Evolutionary conservation across 2,797 vertebrate species (phyloP).

Genomic region (Prunella strophiata): DNA sequence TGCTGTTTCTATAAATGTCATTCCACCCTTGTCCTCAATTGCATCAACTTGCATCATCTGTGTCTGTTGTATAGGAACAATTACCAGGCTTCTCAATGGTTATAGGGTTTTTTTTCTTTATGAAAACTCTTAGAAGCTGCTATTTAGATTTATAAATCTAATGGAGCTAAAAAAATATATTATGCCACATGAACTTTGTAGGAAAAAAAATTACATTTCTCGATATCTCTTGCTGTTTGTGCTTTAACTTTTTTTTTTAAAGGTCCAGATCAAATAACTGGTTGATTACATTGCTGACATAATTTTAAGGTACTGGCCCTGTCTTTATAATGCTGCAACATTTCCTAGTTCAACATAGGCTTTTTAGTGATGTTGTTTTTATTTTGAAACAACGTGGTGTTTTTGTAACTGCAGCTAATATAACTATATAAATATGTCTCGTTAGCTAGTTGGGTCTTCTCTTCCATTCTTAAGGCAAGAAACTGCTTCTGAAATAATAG

Average conservation of each 20-base stretch:
- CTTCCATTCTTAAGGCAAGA: not conserved
- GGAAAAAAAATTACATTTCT: not conserved
- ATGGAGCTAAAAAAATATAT: not conserved
- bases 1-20: slow-evolving; percentile 68
- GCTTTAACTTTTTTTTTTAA: not conserved
- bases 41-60: slow-evolving; percentile 64
- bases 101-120: not conserved
- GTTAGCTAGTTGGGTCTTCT: not conserved
- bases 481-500: not conserved
- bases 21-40: slow-evolving; percentile 69
- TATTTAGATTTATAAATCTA: not conserved
- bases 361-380: not conserved
- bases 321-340: not conserved
- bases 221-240: not conserved
- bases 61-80: slow-evolving; percentile 30
- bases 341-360: not conserved
- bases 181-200: not conserved
- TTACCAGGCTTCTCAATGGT: not conserved
- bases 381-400: not conserved
- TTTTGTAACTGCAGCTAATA: not conserved
- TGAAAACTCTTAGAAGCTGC: not conserved
- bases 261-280: not conserved
- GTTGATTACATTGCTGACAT: not conserved
- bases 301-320: not conserved
- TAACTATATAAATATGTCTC: not conserved